Evolutionary conservation across 1,140 invertebrate species (phyloP), one percentile per base, ranked within the genome.

Genomic region (Cyrtorhinus lividipennis): DNA sequence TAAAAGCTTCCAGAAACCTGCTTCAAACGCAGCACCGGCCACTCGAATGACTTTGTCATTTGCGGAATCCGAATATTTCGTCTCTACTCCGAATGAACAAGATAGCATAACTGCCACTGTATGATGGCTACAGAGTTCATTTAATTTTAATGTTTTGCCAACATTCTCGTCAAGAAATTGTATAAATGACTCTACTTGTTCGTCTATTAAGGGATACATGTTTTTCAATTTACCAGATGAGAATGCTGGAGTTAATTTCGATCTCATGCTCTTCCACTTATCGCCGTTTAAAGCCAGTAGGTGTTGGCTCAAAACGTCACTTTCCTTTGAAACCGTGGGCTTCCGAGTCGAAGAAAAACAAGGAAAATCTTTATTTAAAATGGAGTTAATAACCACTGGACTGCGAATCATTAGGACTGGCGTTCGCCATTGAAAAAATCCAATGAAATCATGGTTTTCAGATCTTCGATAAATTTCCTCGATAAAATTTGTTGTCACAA

Each of bases 361-460:
- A 1, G 75, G 27, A 63, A 82, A 83, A 68, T 83, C 79, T 58
- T 77, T 78, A 0, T 78, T 71, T 1, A 82, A 66, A 38, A 84
- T 76, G 15, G 68, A 64, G 63, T 79, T 79, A 0, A 78, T 73
- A 1, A 83, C 62, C 5, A 79, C 76, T 1, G 79, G 76, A 69
- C 83, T 80, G 1, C 76, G 68, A 0, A 82, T 67, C 0, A 82
- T 68, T 2, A 81, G 68, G 24, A 72, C 72, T 0, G 81, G 81
- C 8, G 66, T 63, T 23, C 69, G 64, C 13, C 72, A 72, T 24
- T 63, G 62, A 24, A 63, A 63, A 27, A 63, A 61, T 12, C 62
- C 61, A 26, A 38, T 59, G 25, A 24, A 59, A 2, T 20, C 53
- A 13, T 58, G 2, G 1, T 26, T 26, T 13, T 2, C 24, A 24